Percentiles rank a stretch among this genome's conserved stretches.
Evolutionary conservation across 2,113 vertebrate genomes (phyloP).

Genomic region (Penelope pileata): DNA sequence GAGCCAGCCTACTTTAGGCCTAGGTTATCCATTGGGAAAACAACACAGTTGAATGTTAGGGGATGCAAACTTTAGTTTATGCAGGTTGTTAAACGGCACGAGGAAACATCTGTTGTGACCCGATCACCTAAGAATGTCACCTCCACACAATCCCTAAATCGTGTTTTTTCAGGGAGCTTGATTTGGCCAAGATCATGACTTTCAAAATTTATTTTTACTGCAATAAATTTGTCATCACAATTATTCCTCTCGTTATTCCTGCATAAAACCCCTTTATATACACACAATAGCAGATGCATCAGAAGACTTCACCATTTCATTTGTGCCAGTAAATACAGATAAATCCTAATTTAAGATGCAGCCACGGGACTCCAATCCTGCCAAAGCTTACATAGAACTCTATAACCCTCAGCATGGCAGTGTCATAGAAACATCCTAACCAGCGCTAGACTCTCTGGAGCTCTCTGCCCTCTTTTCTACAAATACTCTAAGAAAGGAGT

Average conservation of each 20-base stretch:
- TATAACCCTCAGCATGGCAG: background rate
- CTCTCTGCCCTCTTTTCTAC: background rate
- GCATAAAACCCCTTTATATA: background rate
- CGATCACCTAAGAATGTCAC: background rate
- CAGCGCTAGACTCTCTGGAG: accelerated
- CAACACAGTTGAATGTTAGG: background rate
- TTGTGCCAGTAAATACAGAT: background rate
- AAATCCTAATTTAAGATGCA: background rate
- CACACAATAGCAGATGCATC: background rate
- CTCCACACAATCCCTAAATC: background rate
- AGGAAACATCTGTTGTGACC: background rate
- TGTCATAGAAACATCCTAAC: background rate
- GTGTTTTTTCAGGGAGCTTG: background rate
- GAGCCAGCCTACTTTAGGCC: background rate
- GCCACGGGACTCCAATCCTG: background rate
- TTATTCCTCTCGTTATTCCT: background rate
- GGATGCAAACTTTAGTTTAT: background rate
- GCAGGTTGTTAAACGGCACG: background rate
- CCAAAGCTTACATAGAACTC: background rate
- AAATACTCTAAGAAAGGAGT: background rate
- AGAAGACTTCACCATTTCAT: background rate
- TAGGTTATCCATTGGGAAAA: background rate
- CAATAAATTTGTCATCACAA: background rate
- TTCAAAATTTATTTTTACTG: background rate
- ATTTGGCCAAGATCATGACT: background rate